Evolutionary conservation across 2,797 vertebrate species (phyloP).

Genomic region (Poeciliopsis presidionis): DNA sequence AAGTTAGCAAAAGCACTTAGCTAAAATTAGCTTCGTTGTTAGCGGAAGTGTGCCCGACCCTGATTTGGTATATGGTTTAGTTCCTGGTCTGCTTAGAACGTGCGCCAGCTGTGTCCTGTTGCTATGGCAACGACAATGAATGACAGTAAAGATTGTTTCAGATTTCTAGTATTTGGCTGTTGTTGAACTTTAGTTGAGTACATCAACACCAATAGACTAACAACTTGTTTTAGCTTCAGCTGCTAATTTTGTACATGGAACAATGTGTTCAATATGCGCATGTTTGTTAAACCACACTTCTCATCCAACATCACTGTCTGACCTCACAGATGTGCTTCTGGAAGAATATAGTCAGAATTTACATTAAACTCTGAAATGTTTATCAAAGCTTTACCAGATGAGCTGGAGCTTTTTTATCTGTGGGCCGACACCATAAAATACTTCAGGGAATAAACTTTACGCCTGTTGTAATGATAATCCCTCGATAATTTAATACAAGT

Average conservation of each 20-base stretch:
- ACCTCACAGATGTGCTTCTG: neutral
- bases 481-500: too few relatives aligned
- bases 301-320: neutral
- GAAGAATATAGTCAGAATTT: neutral
- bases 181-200: too few relatives aligned
- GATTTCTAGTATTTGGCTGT: neutral
- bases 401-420: neutral
- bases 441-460: neutral
- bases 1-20: too few relatives aligned
- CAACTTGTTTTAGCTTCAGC: neutral
- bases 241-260: neutral
- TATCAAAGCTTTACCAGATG: neutral
- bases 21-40: too few relatives aligned
- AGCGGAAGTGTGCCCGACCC: too few relatives aligned
- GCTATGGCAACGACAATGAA: neutral
- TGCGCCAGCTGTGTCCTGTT: neutral
- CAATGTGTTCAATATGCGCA: too few relatives aligned
- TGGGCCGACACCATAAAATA: neutral
- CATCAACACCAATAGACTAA: neutral
- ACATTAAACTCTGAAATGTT: neutral
- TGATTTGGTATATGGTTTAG: neutral
- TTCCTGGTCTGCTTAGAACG: neutral
- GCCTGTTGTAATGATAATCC: too few relatives aligned
- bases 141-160: neutral
- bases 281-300: neutral